phyloP scores from a whole-genome alignment of 2,797 vertebrate species.

The Odontamblyopus lacepedii region DNA sequence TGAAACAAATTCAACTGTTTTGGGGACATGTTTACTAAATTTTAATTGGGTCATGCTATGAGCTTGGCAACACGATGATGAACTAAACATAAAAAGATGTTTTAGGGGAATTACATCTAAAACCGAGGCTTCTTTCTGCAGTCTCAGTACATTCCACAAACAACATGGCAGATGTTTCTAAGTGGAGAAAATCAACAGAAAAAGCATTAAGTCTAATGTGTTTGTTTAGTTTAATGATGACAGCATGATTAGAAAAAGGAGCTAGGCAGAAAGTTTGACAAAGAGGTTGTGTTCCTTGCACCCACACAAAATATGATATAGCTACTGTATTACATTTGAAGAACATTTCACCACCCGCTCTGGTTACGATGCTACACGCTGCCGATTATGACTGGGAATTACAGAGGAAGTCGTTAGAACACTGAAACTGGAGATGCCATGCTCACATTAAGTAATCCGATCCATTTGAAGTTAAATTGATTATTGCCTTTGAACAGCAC shows the following conservation, averaged over 20 bases:
- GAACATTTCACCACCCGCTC: slow-evolving; percentile 20
- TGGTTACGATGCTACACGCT: slow-evolving; percentile 32
- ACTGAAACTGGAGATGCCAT: slow-evolving; percentile 38
- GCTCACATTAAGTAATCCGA: slow-evolving; percentile 34
- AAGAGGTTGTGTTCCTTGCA: background rate
- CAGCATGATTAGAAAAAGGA: background rate
- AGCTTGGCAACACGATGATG: slow-evolving; percentile 4
- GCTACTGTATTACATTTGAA: background rate
- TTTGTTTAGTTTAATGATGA: background rate
- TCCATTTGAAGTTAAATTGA: slow-evolving; percentile 45
- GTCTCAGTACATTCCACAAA: background rate
- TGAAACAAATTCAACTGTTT: background rate
- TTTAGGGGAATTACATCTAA: background rate
- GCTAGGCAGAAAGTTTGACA: slow-evolving; percentile 1
- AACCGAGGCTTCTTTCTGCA: background rate
- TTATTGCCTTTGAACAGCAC: slow-evolving; percentile 20
- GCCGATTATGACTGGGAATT: slow-evolving; percentile 52
- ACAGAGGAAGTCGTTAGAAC: slow-evolving; percentile 19
- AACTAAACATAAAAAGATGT: slow-evolving; percentile 17
- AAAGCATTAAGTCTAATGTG: slow-evolving; percentile 1
- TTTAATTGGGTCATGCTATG: background rate
- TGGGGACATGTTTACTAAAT: background rate
- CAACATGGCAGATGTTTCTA: background rate
- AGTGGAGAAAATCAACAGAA: background rate
- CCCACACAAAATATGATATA: background rate